Evolutionary conservation across 2,888 invertebrate genomes (phyloP), one percentile per base, ranked within the genome.

Genomic region (Mechanitis messenoides): DNA sequence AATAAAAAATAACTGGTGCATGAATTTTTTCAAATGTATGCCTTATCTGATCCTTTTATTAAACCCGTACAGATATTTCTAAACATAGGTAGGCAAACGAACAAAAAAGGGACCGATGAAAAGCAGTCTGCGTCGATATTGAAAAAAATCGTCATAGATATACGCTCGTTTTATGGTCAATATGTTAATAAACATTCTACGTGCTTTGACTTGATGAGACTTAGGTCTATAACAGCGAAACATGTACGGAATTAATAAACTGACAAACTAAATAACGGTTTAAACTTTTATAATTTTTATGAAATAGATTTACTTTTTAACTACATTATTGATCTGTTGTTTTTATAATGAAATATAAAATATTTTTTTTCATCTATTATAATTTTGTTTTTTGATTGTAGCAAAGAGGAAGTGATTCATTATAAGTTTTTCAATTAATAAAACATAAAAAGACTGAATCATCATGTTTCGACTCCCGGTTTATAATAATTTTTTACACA

Each of bases 121-220:
- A 69, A 75, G 79, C 78, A 75, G 81, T 80, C 81, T 80, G 80
- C 75, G 76, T 75, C 72, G 80, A 79, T 79, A 80, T 78, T 71
- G 77, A 74, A 83, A 85, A 85, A 84, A 84, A 83, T 79, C 77
- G 75, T 78, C 77, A 76, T 72, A 77, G 78, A 78, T 79, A 79
- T 79, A 77, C 80, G 78, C 78, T 77, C 78, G 79, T 78, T 84
- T 83, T 83, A 85, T 83, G 78, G 80, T 75, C 81, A 80, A 85
- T 87, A 86, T 85, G 85, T 85, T 87, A 87, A 86, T 87, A 85
- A 84, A 86, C 80, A 84, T 75, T 77, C 77, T 79, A 83, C 86
- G 83, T 83, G 85, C 76, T 76, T 72, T 78, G 85, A 84, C 85
- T 85, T 73, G 75, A 80, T 75, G 79, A 78, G 77, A 78, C 77